These are phyloP conservation scores for Tetraneura akinire DNA, from an alignment of 1,140 invertebrate genomes.

Conservation along the genomic window DNA sequence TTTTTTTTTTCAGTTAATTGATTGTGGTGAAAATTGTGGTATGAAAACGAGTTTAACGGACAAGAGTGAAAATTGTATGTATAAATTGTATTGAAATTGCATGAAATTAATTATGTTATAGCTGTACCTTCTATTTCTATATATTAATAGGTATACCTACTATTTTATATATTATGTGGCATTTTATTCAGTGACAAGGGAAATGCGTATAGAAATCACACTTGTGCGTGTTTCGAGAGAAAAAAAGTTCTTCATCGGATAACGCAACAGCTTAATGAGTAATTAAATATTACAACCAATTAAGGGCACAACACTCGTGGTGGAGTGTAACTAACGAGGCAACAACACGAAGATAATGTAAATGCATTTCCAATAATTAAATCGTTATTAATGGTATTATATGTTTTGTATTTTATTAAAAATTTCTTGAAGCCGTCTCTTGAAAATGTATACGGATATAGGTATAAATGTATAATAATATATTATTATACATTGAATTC, in stretches of 20 bases:
- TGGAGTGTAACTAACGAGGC: constrained; percentile 27
- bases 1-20: constrained; percentile 1
- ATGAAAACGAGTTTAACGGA: neutral
- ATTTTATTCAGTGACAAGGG: constrained; percentile 8
- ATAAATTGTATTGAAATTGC: no score
- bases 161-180: no score
- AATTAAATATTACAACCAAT: constrained; percentile 41
- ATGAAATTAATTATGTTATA: neutral
- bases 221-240: constrained; percentile 5
- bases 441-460: neutral
- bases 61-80: neutral
- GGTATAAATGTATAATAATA: no score
- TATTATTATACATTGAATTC: no score
- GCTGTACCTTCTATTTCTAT: neutral
- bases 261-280: neutral
- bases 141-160: neutral
- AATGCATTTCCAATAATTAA: constrained; percentile 36
- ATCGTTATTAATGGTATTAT: constrained; percentile 18
- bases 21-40: neutral
- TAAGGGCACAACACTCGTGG: constrained; percentile 21
- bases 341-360: constrained; percentile 4
- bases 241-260: constrained; percentile 11
- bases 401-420: constrained; percentile 19
- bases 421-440: constrained; percentile 1
- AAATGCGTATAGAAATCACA: constrained; percentile 39